These are phyloP conservation scores for Heliconius melpomene DNA, from an alignment of 1,140 invertebrate species.

Conservation along the genomic window DNA sequence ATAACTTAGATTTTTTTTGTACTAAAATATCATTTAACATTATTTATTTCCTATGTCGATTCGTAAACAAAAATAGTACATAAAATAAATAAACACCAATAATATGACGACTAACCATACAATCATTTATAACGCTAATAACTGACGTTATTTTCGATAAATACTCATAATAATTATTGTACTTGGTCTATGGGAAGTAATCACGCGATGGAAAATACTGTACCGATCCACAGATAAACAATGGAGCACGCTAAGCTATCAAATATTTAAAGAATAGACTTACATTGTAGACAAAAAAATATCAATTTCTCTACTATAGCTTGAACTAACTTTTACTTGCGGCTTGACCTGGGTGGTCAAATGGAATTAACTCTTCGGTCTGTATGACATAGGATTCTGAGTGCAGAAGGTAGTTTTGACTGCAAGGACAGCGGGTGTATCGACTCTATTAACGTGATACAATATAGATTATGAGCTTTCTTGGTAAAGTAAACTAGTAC, in stretches of 20 bases:
- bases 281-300: neutral
- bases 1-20: too few species aligned
- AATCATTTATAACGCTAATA: constrained; percentile 31
- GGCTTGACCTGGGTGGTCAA: too few species aligned
- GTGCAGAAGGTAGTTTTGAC: too few species aligned
- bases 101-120: constrained; percentile 32
- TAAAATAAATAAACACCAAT: constrained; percentile 5
- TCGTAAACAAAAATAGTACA: neutral
- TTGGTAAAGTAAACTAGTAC: too few species aligned
- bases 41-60: too few species aligned
- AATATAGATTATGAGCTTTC: too few species aligned
- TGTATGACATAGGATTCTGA: too few species aligned
- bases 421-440: too few species aligned
- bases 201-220: constrained; percentile 39
- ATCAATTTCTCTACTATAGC: neutral
- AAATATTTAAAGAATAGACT: neutral
- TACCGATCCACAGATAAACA: constrained; percentile 33
- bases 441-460: too few species aligned
- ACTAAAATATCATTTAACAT: too few species aligned
- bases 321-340: too few species aligned
- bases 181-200: constrained; percentile 33
- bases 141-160: constrained; percentile 39
- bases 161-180: constrained; percentile 37
- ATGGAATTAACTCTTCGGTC: too few species aligned
- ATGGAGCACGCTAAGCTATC: constrained; percentile 9